Evolutionary conservation across 2,113 vertebrate species (phyloP).

Genomic region (Scortum barcoo): DNA sequence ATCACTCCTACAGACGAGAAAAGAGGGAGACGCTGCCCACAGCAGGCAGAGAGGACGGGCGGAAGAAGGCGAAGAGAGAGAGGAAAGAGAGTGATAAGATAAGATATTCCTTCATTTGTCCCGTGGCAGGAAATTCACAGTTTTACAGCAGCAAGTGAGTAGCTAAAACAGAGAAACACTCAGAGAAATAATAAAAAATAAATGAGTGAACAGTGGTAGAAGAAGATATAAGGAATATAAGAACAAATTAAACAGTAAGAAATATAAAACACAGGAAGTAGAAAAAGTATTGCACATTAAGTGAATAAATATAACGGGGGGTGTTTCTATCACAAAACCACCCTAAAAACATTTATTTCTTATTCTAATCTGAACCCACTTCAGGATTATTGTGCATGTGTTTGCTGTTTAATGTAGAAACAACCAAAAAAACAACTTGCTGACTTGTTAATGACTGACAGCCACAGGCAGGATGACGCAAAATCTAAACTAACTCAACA

Average conservation of each 20-base stretch:
- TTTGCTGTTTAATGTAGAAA: not conserved
- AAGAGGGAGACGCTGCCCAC: not conserved
- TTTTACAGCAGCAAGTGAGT: too few relatives aligned
- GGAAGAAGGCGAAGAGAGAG: not conserved
- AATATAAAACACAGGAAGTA: too few relatives aligned
- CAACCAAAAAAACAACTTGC: not conserved
- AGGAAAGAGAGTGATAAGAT: not conserved
- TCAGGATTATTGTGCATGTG: not conserved
- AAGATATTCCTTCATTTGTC: too few relatives aligned
- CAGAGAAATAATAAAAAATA: too few relatives aligned
- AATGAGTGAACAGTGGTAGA: too few relatives aligned
- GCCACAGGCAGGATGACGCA: constrained; percentile 31
- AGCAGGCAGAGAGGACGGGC: not conserved
- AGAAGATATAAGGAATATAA: too few relatives aligned
- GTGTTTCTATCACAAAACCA: not conserved
- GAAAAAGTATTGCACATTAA: too few relatives aligned
- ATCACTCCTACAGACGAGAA: not conserved
- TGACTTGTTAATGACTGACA: constrained; percentile 44
- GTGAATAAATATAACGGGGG: too few relatives aligned
- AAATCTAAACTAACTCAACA: constrained; percentile 20
- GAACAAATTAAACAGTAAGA: too few relatives aligned
- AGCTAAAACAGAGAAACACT: too few relatives aligned
- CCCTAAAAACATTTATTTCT: not conserved
- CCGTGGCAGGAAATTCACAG: too few relatives aligned
- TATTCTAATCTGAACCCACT: not conserved